Evolutionary conservation across 2,113 vertebrate genomes (phyloP).

Genomic region (Microcebus lehilahytsara): DNA sequence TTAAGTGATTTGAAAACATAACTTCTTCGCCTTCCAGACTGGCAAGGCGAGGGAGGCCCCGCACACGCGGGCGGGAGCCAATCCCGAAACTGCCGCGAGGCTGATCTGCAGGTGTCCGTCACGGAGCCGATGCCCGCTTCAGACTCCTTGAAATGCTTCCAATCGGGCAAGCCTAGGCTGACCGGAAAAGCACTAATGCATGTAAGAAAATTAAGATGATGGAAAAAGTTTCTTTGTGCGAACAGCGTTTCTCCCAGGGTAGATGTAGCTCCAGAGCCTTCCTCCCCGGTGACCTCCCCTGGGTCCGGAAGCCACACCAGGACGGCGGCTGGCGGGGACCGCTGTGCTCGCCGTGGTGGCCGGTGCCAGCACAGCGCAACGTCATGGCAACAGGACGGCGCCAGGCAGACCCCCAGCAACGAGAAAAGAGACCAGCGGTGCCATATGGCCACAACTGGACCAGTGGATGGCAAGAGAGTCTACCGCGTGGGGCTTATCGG

Average conservation of each 20-base stretch:
- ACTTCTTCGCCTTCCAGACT: neutral
- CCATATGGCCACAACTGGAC: neutral
- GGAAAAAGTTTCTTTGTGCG: neutral
- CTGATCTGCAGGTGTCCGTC: neutral
- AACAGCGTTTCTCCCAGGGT: neutral
- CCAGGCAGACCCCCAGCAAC: neutral
- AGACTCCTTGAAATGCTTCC: neutral
- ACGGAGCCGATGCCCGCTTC: neutral
- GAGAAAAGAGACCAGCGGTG: neutral
- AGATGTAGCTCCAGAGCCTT: neutral
- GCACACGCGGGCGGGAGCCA: neutral
- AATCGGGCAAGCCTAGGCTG: neutral
- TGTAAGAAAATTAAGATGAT: neutral
- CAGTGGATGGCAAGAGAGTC: neutral
- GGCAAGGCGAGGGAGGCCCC: neutral
- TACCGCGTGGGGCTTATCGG: fast-evolving
- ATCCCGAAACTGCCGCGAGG: neutral
- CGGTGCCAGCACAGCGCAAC: no score
- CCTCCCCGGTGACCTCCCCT: neutral
- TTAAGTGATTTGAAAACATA: neutral
- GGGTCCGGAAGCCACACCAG: neutral
- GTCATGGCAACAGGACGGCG: neutral
- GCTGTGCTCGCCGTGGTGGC: neutral
- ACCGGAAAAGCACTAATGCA: neutral
- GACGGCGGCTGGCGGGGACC: neutral